Evolutionary conservation across 2,113 vertebrate genomes (phyloP).

Genomic region (Entelurus aequoreus): DNA sequence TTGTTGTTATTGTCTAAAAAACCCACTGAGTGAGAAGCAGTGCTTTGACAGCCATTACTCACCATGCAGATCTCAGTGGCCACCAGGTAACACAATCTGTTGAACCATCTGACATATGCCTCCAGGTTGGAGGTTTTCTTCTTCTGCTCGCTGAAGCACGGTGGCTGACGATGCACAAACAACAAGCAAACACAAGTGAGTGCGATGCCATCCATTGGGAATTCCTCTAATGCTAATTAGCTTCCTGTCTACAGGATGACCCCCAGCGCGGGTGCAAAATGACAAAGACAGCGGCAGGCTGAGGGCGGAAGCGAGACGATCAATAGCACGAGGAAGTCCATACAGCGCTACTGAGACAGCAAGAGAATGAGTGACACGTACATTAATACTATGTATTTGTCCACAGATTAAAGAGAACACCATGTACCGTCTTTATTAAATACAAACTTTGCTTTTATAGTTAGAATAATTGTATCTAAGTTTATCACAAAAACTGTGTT

Average conservation of each 20-base stretch:
- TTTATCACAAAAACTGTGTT: too few relatives aligned
- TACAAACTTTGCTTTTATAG: too few relatives aligned
- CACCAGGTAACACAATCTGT: conserved; percentile 93
- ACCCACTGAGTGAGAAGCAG: background rate
- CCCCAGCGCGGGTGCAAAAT: conserved; percentile 27
- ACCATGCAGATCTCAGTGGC: conserved; percentile 98
- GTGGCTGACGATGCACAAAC: conserved; percentile 59
- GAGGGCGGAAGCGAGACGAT: conserved; percentile 19
- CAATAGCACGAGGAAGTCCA: conserved; percentile 2
- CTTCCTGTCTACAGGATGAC: conserved; percentile 32
- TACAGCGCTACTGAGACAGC: background rate
- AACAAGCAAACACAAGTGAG: conserved; percentile 11
- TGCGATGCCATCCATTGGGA: conserved; percentile 11
- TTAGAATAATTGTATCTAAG: too few relatives aligned
- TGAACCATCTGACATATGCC: conserved; percentile 96
- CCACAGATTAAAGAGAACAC: too few relatives aligned
- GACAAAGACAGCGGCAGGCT: conserved; percentile 17
- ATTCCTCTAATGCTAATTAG: conserved; percentile 40
- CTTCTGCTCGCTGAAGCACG: conserved; percentile 82
- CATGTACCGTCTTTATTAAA: too few relatives aligned
- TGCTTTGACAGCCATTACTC: conserved; percentile 43
- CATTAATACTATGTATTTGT: too few relatives aligned
- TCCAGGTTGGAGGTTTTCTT: conserved; percentile 88
- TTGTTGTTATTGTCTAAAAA: background rate
- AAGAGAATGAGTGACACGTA: background rate